These are phyloP conservation scores for Sebastes variabilis DNA, from an alignment of 2,797 vertebrate genomes.

Conservation along the genomic window DNA sequence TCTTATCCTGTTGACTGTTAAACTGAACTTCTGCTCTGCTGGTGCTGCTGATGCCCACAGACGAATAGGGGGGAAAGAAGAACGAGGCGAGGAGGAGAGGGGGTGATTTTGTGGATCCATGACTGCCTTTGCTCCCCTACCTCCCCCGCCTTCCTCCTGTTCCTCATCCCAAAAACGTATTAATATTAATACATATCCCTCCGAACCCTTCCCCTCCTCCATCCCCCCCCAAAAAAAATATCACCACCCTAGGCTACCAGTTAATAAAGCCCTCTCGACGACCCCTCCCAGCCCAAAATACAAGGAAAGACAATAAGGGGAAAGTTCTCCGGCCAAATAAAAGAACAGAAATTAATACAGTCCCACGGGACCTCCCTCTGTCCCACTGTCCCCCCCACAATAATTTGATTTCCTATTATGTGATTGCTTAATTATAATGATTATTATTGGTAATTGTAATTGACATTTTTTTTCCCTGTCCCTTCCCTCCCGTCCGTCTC, in stretches of 20 bases:
- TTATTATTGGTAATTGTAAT: slow-evolving; percentile 86
- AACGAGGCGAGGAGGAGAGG: slow-evolving; percentile 9
- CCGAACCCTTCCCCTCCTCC: slow-evolving; percentile 37
- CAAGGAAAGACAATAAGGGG: slow-evolving; percentile 70
- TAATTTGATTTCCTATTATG: slow-evolving; percentile 86
- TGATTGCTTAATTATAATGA: slow-evolving; percentile 87
- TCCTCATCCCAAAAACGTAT: slow-evolving; percentile 67
- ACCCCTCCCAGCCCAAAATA: slow-evolving; percentile 63
- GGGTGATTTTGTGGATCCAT: slow-evolving; percentile 70
- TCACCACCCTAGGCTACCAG: slow-evolving; percentile 80
- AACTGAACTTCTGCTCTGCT: slow-evolving; percentile 59
- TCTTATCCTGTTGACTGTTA: slow-evolving; percentile 70
- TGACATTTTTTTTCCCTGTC: slow-evolving; percentile 67
- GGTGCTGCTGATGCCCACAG: not conserved
- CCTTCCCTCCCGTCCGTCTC: slow-evolving; percentile 13
- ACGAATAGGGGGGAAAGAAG: slow-evolving; percentile 1
- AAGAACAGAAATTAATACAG: slow-evolving; percentile 80
- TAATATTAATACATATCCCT: slow-evolving; percentile 77
- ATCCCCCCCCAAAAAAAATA: slow-evolving; percentile 41
- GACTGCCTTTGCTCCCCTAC: slow-evolving; percentile 54
- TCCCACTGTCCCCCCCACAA: slow-evolving; percentile 75
- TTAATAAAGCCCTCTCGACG: slow-evolving; percentile 82
- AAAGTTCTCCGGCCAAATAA: slow-evolving; percentile 78
- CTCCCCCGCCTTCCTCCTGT: slow-evolving; percentile 35
- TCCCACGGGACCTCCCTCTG: slow-evolving; percentile 73